Base-by-base conservation (phyloP, 2,113 vertebrate species). In the Megalops atlanticus region DNA sequence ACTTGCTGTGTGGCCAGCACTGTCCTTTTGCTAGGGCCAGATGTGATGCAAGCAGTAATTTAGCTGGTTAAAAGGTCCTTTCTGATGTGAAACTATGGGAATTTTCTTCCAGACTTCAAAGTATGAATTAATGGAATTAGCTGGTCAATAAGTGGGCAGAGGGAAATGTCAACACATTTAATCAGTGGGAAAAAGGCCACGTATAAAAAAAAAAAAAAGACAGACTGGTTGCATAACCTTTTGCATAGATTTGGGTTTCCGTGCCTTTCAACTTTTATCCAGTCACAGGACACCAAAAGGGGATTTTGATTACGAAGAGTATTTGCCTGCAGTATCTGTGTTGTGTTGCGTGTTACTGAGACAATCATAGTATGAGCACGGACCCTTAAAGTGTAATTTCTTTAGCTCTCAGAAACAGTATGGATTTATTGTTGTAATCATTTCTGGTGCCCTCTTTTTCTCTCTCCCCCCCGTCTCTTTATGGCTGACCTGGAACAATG, bases 51-150 rank as follows among this genome's bases (percentile, higher is more conserved):
- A 64, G n/a, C 24, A 31, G n/a, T 15, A 31, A 8, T 64, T 24
- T 27, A 10, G n/a, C n/a, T 64, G 58, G 58, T 64, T 64, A 64
- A 18, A 83, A 77, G 85, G 82, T 35, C 71, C 39, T 74, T 78
- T 89, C 84, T 86, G 85, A 88, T 85, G 89, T 86, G 85, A 81
- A 84, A 83, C 83, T 77, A 85, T 79, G 75, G 83, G 74, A 82
- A 27, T 86, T 69, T 80, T 87, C 86, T 87, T 83, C 41, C 71
- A 47, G 71, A 88, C 84, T 90, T 92, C 88, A 91, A 92, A 91
- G 87, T 84, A 81, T 80, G 84, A 89, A 81, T 91, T 89, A 88
- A 86, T 87, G 86, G 87, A 88, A 92, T 92, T 91, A 92, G 79
- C 73, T 81, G 80, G 86, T 89, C 89, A 88, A 83, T 82, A 80